phyloP scores from a whole-genome alignment of 2,113 vertebrate genomes.

The Mustela nigripes region DNA sequence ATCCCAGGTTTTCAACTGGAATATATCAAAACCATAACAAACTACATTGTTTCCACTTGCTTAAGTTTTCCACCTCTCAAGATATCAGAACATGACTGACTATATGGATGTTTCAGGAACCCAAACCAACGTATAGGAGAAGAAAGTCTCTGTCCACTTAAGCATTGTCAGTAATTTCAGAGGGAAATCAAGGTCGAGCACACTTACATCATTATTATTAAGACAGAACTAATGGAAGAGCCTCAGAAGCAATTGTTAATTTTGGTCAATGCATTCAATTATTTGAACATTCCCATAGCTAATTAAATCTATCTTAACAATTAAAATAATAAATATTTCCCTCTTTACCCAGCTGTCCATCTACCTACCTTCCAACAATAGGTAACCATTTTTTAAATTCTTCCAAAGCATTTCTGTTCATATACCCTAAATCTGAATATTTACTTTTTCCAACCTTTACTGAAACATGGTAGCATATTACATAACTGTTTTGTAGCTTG shows the following conservation, averaged over 20 bases:
- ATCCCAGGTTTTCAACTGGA: background rate
- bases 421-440: background rate
- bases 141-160: background rate
- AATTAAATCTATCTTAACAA: background rate
- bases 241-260: background rate
- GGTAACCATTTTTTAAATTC: background rate
- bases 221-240: background rate
- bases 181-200: background rate
- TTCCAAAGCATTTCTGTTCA: background rate
- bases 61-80: background rate
- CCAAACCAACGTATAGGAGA: background rate
- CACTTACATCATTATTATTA: background rate
- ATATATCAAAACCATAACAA: background rate
- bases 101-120: background rate
- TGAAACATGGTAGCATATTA: background rate
- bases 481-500: background rate
- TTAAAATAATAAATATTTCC: background rate
- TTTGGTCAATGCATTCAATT: background rate
- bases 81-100: background rate
- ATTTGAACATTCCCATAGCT: background rate
- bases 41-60: background rate
- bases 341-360: background rate
- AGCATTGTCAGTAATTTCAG: background rate
- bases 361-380: background rate
- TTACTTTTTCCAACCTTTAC: background rate